Base-by-base conservation (phyloP, 1,140 invertebrate species). In the Lysiphlebus fabarum region DNA sequence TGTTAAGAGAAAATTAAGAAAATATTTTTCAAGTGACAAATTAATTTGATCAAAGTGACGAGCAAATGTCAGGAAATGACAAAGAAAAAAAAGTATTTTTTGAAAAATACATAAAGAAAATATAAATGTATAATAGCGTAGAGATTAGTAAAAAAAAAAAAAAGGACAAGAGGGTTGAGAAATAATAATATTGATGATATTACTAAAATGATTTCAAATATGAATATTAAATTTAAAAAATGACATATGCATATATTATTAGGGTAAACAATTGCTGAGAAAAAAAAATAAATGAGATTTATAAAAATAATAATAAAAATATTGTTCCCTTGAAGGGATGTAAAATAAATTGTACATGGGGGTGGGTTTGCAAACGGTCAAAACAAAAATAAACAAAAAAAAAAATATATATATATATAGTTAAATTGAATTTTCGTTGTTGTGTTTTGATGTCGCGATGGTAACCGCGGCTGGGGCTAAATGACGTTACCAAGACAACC, bases 391-490 rank as follows among this genome's bases (percentile, higher is more conserved):
- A 26, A 26, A 26, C 17, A 26, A 26, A 4, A 26, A 26, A n/a
- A n/a, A n/a, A n/a, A n/a, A n/a, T n/a, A n/a, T n/a, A n/a, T n/a
- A n/a, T n/a, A 76, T 70, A 71, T 76, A 76, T 74, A 69, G 75
- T 76, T 71, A 75, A 70, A 77, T 71, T 76, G 74, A 77, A 51
- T 51, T 77, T 78, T 74, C 65, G 54, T 79, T 26, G 78, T 80
- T 80, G 76, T 79, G 78, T 58, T 65, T 47, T 33, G 38, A 67
- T 64, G 78, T 80, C 70, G 68, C 78, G 76, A 77, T 79, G 77
- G 78, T 75, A 80, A 79, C 78, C 67, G 61, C 53, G 54, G 53
- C 62, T 64, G 71, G 17, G 68, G 63, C 53, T 57, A 48, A 36
- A 26, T 26, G 40, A 58, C 53, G 73, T 78, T 62, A 53, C 64